Base-by-base conservation (phyloP, 2,797 vertebrate species). In the Trachops cirrhosus region DNA sequence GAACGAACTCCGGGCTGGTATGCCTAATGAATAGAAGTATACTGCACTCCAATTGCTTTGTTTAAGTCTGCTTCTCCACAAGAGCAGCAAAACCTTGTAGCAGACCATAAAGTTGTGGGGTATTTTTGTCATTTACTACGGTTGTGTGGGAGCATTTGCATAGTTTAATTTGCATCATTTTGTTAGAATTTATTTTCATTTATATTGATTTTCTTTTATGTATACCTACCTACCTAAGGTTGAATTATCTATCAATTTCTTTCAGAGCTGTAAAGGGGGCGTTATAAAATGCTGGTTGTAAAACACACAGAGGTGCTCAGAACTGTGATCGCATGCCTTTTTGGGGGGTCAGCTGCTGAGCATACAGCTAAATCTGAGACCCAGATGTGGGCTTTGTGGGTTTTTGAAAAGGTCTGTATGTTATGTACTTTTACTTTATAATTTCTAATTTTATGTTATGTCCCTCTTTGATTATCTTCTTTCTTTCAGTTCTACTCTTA, bases 161-260 rank as follows among this genome's bases (percentile, higher is more conserved):
- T 90, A 39, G 29, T 44, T 19, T 29, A 68, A 22, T 78, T 71
- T 9, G n/a, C 50, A 18, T 12, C 82, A 77, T 75, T 90, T 89
- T 88, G 37, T 82, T 64, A 78, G 48, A 73, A 54, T 85, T 74
- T 92, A 44, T 68, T 92, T 93, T 80, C 54, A 16, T 44, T 82
- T 9, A n/a, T 46, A 67, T 4, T 73, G 54, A 57, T 41, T 93
- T 94, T 95, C 82, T 73, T 71, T 73, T 46, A 62, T 5, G 9
- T 37, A 64, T 11, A 44, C 26, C 24, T n/a, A n/a, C 67, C 48
- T 32, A 89, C 21, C 26, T n/a, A 62, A 29, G 34, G 10, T 74
- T 54, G 77, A 48, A 77, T 70, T 24, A 78, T 19, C 14, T 84
- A 54, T 41, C 21, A 48, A 37, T 68, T 80, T 54, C 32, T 54